Conservation (phyloP, 2,888 invertebrate genomes). For the Spisula subtruncata region DNA sequence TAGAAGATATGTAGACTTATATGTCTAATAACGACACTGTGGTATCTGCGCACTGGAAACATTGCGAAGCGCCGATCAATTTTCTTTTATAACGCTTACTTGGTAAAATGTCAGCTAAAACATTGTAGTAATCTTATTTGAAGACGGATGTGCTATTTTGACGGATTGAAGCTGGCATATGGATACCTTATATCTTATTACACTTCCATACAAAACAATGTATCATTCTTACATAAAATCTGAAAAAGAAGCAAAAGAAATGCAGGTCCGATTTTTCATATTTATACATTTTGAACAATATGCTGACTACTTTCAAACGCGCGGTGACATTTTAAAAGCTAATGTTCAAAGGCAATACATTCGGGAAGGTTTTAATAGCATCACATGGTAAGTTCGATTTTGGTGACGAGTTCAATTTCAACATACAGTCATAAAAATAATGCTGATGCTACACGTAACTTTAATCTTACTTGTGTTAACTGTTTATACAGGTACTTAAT, state of each 20-base stretch:
- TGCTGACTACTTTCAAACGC: background rate
- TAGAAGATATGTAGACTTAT: background rate
- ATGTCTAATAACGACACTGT: background rate
- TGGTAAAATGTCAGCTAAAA: conserved; percentile 8
- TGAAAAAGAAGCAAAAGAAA: background rate
- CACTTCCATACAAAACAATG: background rate
- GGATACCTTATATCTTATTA: background rate
- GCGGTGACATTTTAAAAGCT: background rate
- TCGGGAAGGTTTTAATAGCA: no score
- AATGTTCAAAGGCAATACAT: background rate
- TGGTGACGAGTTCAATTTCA: no score
- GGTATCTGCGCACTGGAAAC: background rate
- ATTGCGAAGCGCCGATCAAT: no score
- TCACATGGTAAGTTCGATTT: no score
- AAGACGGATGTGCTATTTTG: background rate
- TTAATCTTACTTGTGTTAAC: no score
- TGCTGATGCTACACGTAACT: no score
- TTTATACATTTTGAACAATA: background rate
- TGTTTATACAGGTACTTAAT: no score
- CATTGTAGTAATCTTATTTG: background rate
- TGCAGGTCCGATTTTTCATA: background rate
- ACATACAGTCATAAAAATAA: no score
- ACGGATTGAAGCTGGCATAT: background rate
- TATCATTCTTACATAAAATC: background rate
- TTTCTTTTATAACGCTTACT: no score